These are phyloP conservation scores for Hydrolagus affinis DNA, from an alignment of 2,113 vertebrate species.

Conservation along the genomic window DNA sequence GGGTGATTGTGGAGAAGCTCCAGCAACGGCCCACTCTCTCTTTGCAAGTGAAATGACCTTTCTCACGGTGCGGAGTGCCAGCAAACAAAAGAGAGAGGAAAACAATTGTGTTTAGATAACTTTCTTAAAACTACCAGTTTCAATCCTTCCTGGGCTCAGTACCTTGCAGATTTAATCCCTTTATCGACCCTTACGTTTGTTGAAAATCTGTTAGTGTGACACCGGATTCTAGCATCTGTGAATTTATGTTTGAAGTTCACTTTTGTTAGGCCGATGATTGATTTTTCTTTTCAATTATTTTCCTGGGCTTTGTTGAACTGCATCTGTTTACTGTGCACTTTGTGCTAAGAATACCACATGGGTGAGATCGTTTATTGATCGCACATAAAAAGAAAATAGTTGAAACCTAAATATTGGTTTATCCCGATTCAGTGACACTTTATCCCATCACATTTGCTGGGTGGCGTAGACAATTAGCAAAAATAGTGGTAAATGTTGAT, in stretches of 20 bases:
- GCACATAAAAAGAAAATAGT: background rate
- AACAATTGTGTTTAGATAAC: too few species aligned
- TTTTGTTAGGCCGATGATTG: slow-evolving; percentile 14
- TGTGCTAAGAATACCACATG: background rate
- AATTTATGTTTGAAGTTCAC: slow-evolving; percentile 8
- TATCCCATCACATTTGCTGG: background rate
- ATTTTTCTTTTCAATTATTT: slow-evolving; percentile 24
- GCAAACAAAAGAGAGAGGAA: too few species aligned
- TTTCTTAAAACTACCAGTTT: background rate
- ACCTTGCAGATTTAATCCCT: slow-evolving; percentile 13
- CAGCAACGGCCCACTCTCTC: too few species aligned
- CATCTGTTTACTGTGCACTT: background rate
- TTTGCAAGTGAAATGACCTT: too few species aligned
- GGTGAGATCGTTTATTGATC: background rate
- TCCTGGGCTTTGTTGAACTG: background rate
- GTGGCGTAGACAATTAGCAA: background rate
- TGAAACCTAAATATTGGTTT: background rate
- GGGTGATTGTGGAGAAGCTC: too few species aligned
- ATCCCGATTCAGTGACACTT: background rate
- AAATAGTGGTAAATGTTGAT: background rate
- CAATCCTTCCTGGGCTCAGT: background rate
- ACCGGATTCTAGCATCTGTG: background rate
- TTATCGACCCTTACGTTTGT: slow-evolving; percentile 16
- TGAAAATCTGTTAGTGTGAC: slow-evolving; percentile 19
- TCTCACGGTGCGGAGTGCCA: too few species aligned